A percentile compares a stretch with the other conserved stretches of the same genome.
Conservation (phyloP, 1,140 invertebrate genomes). For the Lordiphosa clarofinis region DNA sequence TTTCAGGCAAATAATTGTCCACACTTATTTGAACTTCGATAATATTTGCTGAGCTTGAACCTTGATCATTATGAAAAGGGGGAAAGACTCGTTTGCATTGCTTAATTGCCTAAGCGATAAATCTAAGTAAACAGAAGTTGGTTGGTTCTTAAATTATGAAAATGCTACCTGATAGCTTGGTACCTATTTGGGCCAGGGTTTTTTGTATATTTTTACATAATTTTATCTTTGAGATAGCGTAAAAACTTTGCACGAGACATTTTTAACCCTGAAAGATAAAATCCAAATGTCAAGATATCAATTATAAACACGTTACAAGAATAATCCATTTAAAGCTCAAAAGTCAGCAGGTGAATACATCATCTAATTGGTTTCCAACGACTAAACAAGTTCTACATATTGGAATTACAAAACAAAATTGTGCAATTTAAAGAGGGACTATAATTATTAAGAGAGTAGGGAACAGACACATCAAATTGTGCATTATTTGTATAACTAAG, state of each 20-base stretch:
- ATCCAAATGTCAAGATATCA: background rate
- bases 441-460: no score
- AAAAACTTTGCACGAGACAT: constrained; percentile 37
- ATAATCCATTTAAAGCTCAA: no score
- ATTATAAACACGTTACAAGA: no score
- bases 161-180: constrained; percentile 3
- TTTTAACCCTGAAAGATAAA: constrained; percentile 31
- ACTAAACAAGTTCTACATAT: no score
- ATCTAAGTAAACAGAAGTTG: constrained; percentile 1
- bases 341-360: no score
- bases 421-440: no score
- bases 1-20: constrained; percentile 56
- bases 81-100: constrained; percentile 22
- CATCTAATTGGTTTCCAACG: no score
- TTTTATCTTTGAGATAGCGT: constrained; percentile 56
- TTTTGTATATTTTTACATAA: constrained; percentile 26
- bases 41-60: constrained; percentile 35
- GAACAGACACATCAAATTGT: no score
- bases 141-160: no score
- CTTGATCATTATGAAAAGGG: constrained; percentile 1
- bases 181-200: constrained; percentile 53
- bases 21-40: constrained; percentile 20
- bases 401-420: no score
- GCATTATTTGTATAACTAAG: no score
- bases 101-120: constrained; percentile 39